Evolutionary conservation across 2,888 invertebrate genomes (phyloP).

Genomic region (Pyrrhia umbra): DNA sequence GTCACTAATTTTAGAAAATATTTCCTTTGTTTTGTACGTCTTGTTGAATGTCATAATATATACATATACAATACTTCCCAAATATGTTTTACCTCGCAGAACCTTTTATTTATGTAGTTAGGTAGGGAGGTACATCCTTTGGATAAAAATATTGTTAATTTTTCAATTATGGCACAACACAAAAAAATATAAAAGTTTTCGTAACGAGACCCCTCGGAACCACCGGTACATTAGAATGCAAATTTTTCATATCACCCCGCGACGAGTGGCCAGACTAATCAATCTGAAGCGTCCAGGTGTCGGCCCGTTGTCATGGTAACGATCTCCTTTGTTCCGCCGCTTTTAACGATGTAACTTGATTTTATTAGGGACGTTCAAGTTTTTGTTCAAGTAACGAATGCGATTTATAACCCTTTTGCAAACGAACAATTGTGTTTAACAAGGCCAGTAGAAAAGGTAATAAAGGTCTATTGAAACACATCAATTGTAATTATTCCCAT

Average conservation of each 20-base stretch:
- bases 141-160: slow-evolving; percentile 5
- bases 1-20: slow-evolving; percentile 48
- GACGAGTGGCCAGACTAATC: slow-evolving; percentile 71
- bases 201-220: slow-evolving; percentile 70
- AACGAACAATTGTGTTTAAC: slow-evolving; percentile 56
- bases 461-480: slow-evolving; percentile 18
- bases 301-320: slow-evolving; percentile 75
- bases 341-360: slow-evolving; percentile 61
- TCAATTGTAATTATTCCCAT: slow-evolving; percentile 42
- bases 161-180: not conserved
- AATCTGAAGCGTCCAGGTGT: slow-evolving; percentile 79
- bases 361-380: slow-evolving; percentile 56
- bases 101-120: too few species aligned
- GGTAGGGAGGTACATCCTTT: slow-evolving; percentile 3
- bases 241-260: slow-evolving; percentile 79
- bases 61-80: too few species aligned
- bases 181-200: slow-evolving; percentile 66
- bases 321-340: slow-evolving; percentile 65
- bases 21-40: not conserved
- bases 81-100: too few species aligned
- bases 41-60: not conserved
- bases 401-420: slow-evolving; percentile 58
- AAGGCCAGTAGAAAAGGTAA: slow-evolving; percentile 18
- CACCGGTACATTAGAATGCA: slow-evolving; percentile 80
- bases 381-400: slow-evolving; percentile 56